These are phyloP conservation scores for Crotalus helleri DNA, from an alignment of 2,113 vertebrate species.

Conservation along the genomic window DNA sequence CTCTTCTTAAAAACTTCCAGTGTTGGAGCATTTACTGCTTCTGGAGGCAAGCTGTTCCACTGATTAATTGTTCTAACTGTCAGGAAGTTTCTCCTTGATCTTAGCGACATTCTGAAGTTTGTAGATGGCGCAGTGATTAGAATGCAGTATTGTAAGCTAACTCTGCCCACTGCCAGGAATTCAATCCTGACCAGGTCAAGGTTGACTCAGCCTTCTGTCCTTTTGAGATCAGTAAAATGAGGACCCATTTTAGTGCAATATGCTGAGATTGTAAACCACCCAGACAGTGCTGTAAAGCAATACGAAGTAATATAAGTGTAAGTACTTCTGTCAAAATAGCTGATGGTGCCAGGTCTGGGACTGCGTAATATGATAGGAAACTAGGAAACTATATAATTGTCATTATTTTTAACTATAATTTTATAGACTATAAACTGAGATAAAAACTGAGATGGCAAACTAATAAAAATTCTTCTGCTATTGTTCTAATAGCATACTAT, in stretches of 20 bases:
- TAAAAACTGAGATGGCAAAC: neutral
- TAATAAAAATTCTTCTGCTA: too few relatives aligned
- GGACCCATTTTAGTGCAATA: neutral
- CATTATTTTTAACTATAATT: neutral
- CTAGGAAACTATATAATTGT: neutral
- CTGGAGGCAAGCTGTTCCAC: too few relatives aligned
- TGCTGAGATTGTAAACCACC: neutral
- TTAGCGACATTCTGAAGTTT: neutral
- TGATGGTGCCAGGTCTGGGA: neutral
- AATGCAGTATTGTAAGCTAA: neutral
- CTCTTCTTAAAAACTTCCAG: too few relatives aligned
- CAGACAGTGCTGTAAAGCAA: neutral
- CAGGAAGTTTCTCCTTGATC: neutral
- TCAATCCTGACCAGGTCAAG: neutral
- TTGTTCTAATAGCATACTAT: neutral
- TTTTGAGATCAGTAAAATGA: neutral
- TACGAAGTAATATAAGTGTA: neutral
- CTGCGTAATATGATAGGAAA: neutral
- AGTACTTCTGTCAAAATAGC: neutral
- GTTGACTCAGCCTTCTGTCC: neutral
- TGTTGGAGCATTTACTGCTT: too few relatives aligned
- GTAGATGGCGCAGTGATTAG: neutral
- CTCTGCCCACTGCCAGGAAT: neutral
- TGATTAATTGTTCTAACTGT: too few relatives aligned
- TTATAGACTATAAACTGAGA: neutral